Evolutionary conservation across 2,113 vertebrate genomes (phyloP), one percentile per base, ranked within the genome.

Genomic region (Hyaena hyaena): DNA sequence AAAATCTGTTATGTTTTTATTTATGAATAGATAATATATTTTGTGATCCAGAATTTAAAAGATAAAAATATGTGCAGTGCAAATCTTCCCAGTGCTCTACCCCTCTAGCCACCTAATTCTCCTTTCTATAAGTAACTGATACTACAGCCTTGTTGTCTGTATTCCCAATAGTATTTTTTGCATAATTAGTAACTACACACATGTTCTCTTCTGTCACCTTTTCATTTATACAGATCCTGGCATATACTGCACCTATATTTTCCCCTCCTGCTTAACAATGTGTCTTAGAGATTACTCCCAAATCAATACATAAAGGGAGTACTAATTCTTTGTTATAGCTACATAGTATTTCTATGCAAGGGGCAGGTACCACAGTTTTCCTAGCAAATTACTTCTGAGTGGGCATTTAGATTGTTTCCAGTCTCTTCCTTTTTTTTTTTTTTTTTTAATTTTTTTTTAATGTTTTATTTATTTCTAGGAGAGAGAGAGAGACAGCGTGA

Each of bases 1-100:
- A 16, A 81, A 81, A 76, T 66, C 82, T 86, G 0, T 77, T 88
- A 28, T 87, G 8, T 35, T 77, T 83, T 61, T 43, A 33, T 81
- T 90, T 45, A 58, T 68, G 23, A 87, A 50, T 65, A 76, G 45
- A 16, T 80, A 45, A 21, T 61, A 17, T 3, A 58, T 84, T 43
- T 80, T 23, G 1, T 79, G n/a, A 33, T 33, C 88, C 66, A 71
- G n/a, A 91, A 85, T 85, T 91, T 96, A 61, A 91, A 95, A 55
- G 35, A 33, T 65, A n/a, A 66, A 66, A 61, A 92, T 24, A 61
- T 68, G 77, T 4, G 31, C 7, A 16, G 3, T 83, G 69, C 76
- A 95, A 23, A 88, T 77, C 15, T 90, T 66, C 45, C 43, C 31
- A 4, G 33, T n/a, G 17, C 2, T 14, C 39, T 15, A 23, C 39